Base-by-base conservation (phyloP, 2,888 invertebrate species). In the Andrena bucephala region DNA sequence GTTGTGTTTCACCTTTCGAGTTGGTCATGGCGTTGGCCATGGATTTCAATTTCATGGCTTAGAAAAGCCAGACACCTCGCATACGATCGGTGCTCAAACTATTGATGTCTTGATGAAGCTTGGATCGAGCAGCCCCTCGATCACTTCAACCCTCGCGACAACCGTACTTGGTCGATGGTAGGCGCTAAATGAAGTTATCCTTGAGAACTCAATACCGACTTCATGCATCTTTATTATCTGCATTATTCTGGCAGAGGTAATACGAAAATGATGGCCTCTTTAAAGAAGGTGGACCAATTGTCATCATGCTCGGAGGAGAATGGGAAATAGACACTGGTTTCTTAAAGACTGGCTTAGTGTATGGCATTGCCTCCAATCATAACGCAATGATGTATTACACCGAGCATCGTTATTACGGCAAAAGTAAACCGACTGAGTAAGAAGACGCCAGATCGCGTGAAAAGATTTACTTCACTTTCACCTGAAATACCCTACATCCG, bases 351-450 rank as follows among this genome's bases (percentile, higher is more conserved):
- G 97, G 97, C 0, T 95, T 96, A 75, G 95, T 96, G 86, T 94
- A 95, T 77, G 95, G 96, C 65, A 94, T 96, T 91, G 97, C 96
- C 0, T 89, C 92, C 69, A 90, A 94, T 29, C 94, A 96, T 83
- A 94, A 94, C 1, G 97, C 96, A 0, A 95, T 95, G 4, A 94
- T 97, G 89, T 96, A 97, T 91, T 96, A 96, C 86, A 96, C 97
- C 0, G 98, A 98, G 91, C 98, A 98, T 93, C 95, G 98, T 86
- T 98, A 96, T 92, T 98, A 98, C 91, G 98, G 98, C 0, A 90
- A 95, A 73, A 97, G 97, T 84, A 95, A 95, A 81, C 98, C 97
- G 0, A 96, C 96, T 24, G 89, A 90, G 97, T 97, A 81, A 31
- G 75, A 62, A 60, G 77, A 59, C 42, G 2, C 57, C 57, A 4